Conservation (phyloP, 2,888 invertebrate genomes). For the Plebejus anna region DNA sequence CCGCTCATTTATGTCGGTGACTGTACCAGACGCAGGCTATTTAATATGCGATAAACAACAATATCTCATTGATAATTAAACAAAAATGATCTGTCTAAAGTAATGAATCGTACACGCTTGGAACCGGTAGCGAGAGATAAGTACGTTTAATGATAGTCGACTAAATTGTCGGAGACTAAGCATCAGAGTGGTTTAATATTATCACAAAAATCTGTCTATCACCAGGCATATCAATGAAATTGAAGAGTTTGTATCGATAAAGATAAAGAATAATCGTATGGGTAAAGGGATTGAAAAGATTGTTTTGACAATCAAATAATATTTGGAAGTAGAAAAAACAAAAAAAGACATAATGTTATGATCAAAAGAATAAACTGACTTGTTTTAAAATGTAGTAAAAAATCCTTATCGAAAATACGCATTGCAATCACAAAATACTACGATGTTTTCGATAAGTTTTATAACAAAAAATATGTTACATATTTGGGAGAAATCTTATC, state of each 20-base stretch:
- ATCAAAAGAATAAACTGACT: neutral
- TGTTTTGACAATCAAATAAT: neutral
- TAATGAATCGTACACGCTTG: slow-evolving; percentile 42
- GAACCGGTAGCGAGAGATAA: slow-evolving; percentile 60
- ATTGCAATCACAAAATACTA: neutral
- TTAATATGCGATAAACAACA: slow-evolving; percentile 44
- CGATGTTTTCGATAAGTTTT: neutral
- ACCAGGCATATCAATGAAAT: neutral
- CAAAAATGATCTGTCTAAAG: slow-evolving; percentile 43
- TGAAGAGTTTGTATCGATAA: slow-evolving; percentile 4
- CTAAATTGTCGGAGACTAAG: neutral
- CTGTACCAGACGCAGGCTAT: slow-evolving; percentile 36
- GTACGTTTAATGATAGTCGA: slow-evolving; percentile 22
- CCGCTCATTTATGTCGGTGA: neutral
- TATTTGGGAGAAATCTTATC: slow-evolving; percentile 17
- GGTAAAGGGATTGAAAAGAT: neutral
- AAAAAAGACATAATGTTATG: neutral
- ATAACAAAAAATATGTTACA: slow-evolving; percentile 11
- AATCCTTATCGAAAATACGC: neutral
- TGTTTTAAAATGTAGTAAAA: neutral
- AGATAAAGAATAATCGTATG: neutral
- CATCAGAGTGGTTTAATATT: slow-evolving; percentile 9
- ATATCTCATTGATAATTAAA: slow-evolving; percentile 47
- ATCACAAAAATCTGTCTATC: neutral
- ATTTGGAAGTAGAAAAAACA: neutral